Conservation (phyloP, 1,140 invertebrate genomes). For the Papilio aristodemus region DNA sequence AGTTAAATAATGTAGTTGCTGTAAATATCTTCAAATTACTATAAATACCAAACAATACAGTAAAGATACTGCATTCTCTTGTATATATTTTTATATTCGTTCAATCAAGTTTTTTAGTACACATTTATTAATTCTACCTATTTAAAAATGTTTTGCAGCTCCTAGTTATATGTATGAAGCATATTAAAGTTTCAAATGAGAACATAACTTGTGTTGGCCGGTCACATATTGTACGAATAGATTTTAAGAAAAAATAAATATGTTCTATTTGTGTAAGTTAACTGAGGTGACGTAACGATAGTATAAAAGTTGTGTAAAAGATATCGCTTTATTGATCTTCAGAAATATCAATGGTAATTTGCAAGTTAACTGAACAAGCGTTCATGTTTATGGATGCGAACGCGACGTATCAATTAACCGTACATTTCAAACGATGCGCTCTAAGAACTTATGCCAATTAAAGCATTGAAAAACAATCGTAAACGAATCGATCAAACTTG, state of each 20-base stretch:
- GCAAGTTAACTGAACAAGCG: not conserved
- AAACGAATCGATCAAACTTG: not conserved
- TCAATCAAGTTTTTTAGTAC: too few species aligned
- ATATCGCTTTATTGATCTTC: not conserved
- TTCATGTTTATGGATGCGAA: conserved; percentile 8
- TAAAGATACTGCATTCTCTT: too few species aligned
- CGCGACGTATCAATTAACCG: not conserved
- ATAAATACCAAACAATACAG: too few species aligned
- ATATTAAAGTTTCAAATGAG: too few species aligned
- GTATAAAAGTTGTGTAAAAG: not conserved
- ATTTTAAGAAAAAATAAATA: too few species aligned
- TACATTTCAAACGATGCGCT: not conserved
- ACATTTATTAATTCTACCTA: too few species aligned
- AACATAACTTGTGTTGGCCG: too few species aligned
- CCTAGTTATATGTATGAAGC: not conserved
- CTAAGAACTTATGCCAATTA: not conserved
- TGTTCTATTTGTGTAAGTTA: too few species aligned
- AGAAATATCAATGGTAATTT: not conserved
- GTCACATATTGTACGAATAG: too few species aligned
- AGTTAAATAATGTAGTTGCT: not conserved
- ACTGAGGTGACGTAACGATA: too few species aligned
- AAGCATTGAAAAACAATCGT: conserved; percentile 1
- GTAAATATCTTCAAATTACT: not conserved
- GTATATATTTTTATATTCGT: too few species aligned
- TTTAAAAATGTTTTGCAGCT: too few species aligned